These are phyloP conservation scores for Halichoerus grypus DNA, from an alignment of 2,113 vertebrate genomes.

Conservation along the genomic window DNA sequence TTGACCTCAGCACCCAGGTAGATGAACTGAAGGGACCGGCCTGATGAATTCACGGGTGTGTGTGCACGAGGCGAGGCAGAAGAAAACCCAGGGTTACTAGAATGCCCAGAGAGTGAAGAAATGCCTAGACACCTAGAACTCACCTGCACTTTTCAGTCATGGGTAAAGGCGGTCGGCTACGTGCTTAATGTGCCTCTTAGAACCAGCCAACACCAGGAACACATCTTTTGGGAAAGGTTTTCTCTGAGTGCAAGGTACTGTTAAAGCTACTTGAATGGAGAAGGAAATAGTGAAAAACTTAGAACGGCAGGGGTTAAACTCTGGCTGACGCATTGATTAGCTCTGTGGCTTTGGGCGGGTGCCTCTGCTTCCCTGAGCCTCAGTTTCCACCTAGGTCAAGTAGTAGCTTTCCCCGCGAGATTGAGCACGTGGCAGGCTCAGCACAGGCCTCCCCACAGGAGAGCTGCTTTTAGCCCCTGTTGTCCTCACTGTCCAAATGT, in stretches of 20 bases:
- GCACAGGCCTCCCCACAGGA: neutral
- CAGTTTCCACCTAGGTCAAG: neutral
- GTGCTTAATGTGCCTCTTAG: neutral
- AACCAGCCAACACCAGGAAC: neutral
- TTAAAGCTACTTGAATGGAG: too few species aligned
- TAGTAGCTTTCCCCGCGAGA: neutral
- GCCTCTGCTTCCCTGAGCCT: neutral
- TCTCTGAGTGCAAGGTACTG: neutral
- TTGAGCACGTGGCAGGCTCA: too few species aligned
- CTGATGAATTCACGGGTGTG: rapidly evolving
- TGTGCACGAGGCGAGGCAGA: too few species aligned
- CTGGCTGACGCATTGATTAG: neutral
- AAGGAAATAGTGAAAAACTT: neutral
- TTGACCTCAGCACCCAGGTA: neutral
- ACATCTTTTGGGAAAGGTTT: neutral
- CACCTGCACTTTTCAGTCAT: neutral
- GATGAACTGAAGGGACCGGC: neutral
- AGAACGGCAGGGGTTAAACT: neutral
- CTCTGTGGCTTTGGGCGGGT: neutral
- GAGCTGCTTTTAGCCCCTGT: neutral
- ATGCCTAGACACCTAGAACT: rapidly evolving
- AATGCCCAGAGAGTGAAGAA: neutral
- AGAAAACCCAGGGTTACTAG: neutral
- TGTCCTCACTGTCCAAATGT: rapidly evolving
- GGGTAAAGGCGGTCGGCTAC: rapidly evolving